Conservation (phyloP, 92 coral and sea anemone genomes). For the Desmophyllum pertusum region DNA sequence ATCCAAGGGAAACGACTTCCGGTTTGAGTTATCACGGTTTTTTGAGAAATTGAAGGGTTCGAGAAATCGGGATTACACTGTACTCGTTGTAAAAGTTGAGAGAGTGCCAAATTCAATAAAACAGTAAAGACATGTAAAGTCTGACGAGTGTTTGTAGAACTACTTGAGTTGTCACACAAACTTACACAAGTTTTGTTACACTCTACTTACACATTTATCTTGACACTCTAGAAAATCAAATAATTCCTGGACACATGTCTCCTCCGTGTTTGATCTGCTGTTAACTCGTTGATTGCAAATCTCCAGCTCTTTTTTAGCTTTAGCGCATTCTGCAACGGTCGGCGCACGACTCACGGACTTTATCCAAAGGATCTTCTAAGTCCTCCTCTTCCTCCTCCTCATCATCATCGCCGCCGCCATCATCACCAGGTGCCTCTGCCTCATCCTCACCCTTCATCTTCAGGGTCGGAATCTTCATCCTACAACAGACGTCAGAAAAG, state of each 20-base stretch:
- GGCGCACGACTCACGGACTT: conserved; percentile 75
- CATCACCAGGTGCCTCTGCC: conserved; percentile 50
- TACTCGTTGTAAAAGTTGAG: no score
- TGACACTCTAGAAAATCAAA: conserved; percentile 94
- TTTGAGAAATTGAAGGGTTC: no score
- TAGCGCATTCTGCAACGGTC: conserved; percentile 74
- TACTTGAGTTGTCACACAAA: background rate
- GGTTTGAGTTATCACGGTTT: no score
- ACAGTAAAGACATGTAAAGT: background rate
- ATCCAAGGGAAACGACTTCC: no score
- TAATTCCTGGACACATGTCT: conserved; percentile 93
- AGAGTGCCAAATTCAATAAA: no score
- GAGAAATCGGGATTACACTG: no score
- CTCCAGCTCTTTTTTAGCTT: conserved; percentile 65
- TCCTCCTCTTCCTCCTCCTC: conserved; percentile 98
- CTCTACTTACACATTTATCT: conserved; percentile 93
- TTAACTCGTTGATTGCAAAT: conserved; percentile 80
- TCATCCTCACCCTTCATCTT: conserved; percentile 73
- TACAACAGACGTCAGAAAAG: background rate
- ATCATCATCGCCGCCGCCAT: conserved; percentile 76
- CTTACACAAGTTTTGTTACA: background rate
- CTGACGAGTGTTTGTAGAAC: background rate
- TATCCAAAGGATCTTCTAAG: conserved; percentile 85
- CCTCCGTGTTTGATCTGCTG: conserved; percentile 84
- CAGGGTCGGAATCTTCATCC: conserved; percentile 67